phyloP scores from a whole-genome alignment of 2,797 vertebrate species.

The Siniperca undulata region DNA sequence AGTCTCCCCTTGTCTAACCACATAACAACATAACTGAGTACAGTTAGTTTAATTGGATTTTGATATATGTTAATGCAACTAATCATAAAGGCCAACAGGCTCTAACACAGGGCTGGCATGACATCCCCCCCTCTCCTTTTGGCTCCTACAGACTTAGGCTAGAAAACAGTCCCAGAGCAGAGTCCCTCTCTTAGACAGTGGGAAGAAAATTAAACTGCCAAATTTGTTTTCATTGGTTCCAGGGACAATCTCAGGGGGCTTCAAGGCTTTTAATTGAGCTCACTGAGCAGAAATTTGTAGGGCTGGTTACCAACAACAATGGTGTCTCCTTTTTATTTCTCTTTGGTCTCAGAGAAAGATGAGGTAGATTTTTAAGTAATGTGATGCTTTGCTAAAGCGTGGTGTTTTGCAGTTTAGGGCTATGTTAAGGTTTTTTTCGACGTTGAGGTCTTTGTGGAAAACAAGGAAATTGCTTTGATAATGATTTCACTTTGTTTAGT shows the following conservation, averaged over 20 bases:
- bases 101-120: constrained; percentile 76
- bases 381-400: constrained; percentile 35
- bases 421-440: constrained; percentile 15
- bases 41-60: constrained; percentile 86
- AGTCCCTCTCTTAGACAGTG: constrained; percentile 85
- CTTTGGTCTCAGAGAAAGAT: constrained; percentile 55
- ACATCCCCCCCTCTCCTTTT: constrained; percentile 60
- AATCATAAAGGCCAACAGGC: constrained; percentile 84
- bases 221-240: constrained; percentile 90
- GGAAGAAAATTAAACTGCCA: constrained; percentile 90
- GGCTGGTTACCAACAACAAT: constrained; percentile 80
- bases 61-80: constrained; percentile 87
- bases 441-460: constrained; percentile 7
- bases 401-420: constrained; percentile 27
- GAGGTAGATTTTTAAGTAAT: constrained; percentile 59
- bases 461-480: constrained; percentile 25
- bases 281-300: constrained; percentile 84
- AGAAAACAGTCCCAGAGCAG: constrained; percentile 76
- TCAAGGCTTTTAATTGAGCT: constrained; percentile 88
- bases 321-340: constrained; percentile 69
- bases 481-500: constrained; percentile 49
- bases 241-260: constrained; percentile 83
- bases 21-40: constrained; percentile 80
- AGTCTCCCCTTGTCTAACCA: constrained; percentile 74
- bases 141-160: constrained; percentile 76